Evolutionary conservation across 2,888 invertebrate genomes (phyloP), one percentile per base, ranked within the genome.

Genomic region (Physocephala rufipes): DNA sequence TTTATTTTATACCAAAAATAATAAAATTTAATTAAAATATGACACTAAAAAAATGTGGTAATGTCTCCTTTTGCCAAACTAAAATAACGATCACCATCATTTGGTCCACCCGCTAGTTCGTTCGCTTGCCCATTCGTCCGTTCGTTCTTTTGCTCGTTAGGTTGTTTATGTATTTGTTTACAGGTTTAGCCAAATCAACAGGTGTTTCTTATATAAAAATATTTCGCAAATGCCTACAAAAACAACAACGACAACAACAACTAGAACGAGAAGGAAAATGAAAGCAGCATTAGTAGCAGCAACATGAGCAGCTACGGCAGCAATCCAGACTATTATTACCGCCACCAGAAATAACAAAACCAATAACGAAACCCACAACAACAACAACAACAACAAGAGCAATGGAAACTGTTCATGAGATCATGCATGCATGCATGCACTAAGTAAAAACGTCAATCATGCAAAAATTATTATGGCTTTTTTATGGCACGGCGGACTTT

Each of bases 361-460:
- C 67, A 63, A 70, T n/a, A 19, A 55, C n/a, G 26, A 62, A 15
- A 68, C 28, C 43, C 67, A 67, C 49, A 66, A 45, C 63, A 71
- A 59, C 30, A 51, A 71, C 45, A 30, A 28, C 59, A 55, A 28
- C 45, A 55, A n/a, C 43, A 53, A 64, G 45, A 4, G 36, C 36
- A 36, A 36, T 36, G 36, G 36, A 36, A 43, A 21, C 62, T 67
- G 66, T 19, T 16, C 65, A 69, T 36, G 71, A 76, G 75, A 77
- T 79, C 79, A 79, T 79, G 75, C 78, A 77, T 77, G 78, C 36
- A 36, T 36, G 36, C 36, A 36, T 36, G 36, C 36, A 36, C 36
- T 79, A 78, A 74, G 76, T 77, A 78, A 79, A 75, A 80, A 78
- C 80, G 80, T 80, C 80, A 80, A 80, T 80, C 80, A 80, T 79